Evolutionary conservation across 2,888 invertebrate species (phyloP).

Genomic region (Creontiades dilutus): DNA sequence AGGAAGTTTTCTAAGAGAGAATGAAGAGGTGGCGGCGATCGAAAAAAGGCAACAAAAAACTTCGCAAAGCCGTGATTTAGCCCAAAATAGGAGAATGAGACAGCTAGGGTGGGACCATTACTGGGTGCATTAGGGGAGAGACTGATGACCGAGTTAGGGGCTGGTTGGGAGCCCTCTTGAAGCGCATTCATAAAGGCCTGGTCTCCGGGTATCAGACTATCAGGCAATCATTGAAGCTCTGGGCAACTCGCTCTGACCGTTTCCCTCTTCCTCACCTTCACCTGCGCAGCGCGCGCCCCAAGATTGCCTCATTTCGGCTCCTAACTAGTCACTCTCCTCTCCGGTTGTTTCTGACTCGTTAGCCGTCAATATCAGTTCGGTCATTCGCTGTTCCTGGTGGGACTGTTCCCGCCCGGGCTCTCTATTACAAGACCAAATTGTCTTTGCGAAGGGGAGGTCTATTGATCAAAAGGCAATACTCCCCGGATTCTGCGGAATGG

Average conservation of each 20-base stretch:
- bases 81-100: slow-evolving; percentile 41
- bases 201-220: slow-evolving; percentile 49
- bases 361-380: slow-evolving; percentile 66
- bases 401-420: not conserved
- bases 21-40: not conserved
- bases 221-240: slow-evolving; percentile 69
- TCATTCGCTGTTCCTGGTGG: slow-evolving; percentile 22
- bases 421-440: slow-evolving; percentile 41
- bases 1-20: slow-evolving; percentile 4
- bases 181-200: slow-evolving; percentile 69
- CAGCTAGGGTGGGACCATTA: slow-evolving; percentile 66
- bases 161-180: slow-evolving; percentile 48
- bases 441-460: slow-evolving; percentile 38
- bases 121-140: slow-evolving; percentile 68
- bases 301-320: slow-evolving; percentile 70
- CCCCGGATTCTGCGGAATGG: not conserved
- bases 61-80: slow-evolving; percentile 58
- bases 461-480: slow-evolving; percentile 54
- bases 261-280: slow-evolving; percentile 9
- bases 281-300: slow-evolving; percentile 2
- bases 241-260: slow-evolving; percentile 41
- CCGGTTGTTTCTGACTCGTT: slow-evolving; percentile 68
- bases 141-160: slow-evolving; percentile 70
- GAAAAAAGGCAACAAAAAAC: slow-evolving; percentile 21
- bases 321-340: slow-evolving; percentile 27